Evolutionary conservation across 2,113 vertebrate species (phyloP), one percentile per base, ranked within the genome.

Genomic region (Ctenomys sociabilis): DNA sequence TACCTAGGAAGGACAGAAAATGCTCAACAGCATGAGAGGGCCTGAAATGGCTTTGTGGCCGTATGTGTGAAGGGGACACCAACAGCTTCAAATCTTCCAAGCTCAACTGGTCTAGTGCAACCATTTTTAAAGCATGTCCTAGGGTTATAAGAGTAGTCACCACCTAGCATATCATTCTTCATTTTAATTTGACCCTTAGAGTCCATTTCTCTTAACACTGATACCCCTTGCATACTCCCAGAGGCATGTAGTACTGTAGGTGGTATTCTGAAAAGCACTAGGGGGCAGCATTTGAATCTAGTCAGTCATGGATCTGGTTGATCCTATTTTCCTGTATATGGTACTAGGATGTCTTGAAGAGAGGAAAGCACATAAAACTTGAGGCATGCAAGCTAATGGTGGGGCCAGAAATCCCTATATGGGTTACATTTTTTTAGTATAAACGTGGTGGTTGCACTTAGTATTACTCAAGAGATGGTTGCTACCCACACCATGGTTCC

Each of bases 1-100:
- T 99, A 99, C 94, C 99, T 99, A 96, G 12, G 85, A 97, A 93
- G 4, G 85, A 0, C 64, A 52, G 88, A 1, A 87, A 91, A 0
- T 66, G 66, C 13, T 80, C 73, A 0, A 2, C 54, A 14, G 85
- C 17, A 64, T 43, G 24, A 54, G 40, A 77, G 4, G 21, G 72
- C 54, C 64, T 45, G n/a, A 70, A 54, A 52, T 28, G 5, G 19
- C 35, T 80, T 24, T 61, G 86, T 2, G 13, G 49, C 35, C 54
- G 10, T 0, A 0, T 26, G 7, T 19, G 21, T 4, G 4, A 24
- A 82, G 37, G 6, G 0, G 37, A 10, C 37, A 11, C 0, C 4
- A 21, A 32, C 24, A 30, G 3, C 57, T 87, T 80, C 16, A 1
- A 66, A 49, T 5, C 5, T 40, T 24, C 57, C 12, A 5, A 0